A percentile compares a stretch with the other conserved stretches of the same genome.
phyloP scores from a whole-genome alignment of 2,113 vertebrate species.

The Hippolais icterina region DNA sequence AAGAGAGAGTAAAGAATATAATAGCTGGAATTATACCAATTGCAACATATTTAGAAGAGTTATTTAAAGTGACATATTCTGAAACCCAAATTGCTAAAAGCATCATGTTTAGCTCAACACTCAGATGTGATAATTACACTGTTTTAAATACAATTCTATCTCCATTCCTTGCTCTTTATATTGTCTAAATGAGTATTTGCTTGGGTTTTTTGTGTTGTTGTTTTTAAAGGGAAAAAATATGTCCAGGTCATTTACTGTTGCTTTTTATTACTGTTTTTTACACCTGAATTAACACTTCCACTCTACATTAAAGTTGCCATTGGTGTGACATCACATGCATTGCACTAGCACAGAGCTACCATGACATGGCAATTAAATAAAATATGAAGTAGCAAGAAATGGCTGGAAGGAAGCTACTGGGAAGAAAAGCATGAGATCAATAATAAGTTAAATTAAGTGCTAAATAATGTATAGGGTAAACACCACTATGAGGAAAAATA shows the following conservation, averaged over 20 bases:
- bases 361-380: background rate
- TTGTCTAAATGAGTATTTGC: background rate
- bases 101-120: background rate
- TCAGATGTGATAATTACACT: background rate
- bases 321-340: background rate
- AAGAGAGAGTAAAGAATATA: background rate
- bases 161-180: background rate
- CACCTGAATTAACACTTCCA: background rate
- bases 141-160: background rate
- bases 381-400: background rate
- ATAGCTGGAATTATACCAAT: background rate
- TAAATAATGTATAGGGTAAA: background rate
- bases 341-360: background rate
- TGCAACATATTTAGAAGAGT: background rate
- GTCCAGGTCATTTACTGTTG: background rate
- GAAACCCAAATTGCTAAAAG: background rate
- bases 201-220: rapidly evolving
- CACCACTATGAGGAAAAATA: background rate
- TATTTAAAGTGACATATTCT: background rate
- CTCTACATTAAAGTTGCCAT: background rate
- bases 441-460: background rate
- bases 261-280: background rate
- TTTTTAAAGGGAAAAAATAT: background rate
- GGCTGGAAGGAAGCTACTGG: background rate
- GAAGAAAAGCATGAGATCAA: background rate